These are phyloP conservation scores for Hermaeophaga mercurialis DNA, from an alignment of 2,888 invertebrate species.

Conservation along the genomic window DNA sequence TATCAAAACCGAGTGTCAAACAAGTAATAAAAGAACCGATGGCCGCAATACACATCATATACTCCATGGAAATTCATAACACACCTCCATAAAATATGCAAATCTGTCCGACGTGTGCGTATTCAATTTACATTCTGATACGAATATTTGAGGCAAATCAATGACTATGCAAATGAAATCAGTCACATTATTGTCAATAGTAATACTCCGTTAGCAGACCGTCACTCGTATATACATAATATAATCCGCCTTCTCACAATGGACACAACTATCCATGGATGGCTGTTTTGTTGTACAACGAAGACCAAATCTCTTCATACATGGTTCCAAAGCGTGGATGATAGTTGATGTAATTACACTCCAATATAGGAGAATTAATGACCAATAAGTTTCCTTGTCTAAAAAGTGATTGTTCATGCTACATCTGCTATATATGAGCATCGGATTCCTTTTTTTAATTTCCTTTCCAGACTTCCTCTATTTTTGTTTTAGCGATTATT, in stretches of 20 bases:
- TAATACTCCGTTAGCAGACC: conserved; percentile 26
- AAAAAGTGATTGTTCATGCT: too few relatives aligned
- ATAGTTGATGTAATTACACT: too few relatives aligned
- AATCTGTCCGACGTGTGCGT: conserved; percentile 26
- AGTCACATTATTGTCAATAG: conserved; percentile 34
- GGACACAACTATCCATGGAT: too few relatives aligned
- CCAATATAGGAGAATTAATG: too few relatives aligned
- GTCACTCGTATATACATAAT: neutral
- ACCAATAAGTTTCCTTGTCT: too few relatives aligned
- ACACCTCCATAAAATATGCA: conserved; percentile 24
- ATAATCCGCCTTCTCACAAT: neutral
- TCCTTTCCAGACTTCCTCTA: too few relatives aligned
- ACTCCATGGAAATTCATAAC: conserved; percentile 17
- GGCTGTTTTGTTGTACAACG: too few relatives aligned
- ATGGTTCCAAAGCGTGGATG: too few relatives aligned
- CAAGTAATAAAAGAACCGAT: conserved; percentile 15
- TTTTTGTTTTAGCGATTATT: too few relatives aligned
- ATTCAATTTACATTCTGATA: conserved; percentile 30
- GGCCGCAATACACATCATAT: conserved; percentile 2
- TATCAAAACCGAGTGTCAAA: neutral
- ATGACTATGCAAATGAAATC: conserved; percentile 35
- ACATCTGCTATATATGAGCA: too few relatives aligned
- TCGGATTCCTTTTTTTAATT: too few relatives aligned
- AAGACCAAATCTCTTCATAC: too few relatives aligned
- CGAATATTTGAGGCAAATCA: conserved; percentile 33